These are phyloP conservation scores for Tinea trinotella DNA, from an alignment of 2,888 invertebrate genomes.

Conservation along the genomic window DNA sequence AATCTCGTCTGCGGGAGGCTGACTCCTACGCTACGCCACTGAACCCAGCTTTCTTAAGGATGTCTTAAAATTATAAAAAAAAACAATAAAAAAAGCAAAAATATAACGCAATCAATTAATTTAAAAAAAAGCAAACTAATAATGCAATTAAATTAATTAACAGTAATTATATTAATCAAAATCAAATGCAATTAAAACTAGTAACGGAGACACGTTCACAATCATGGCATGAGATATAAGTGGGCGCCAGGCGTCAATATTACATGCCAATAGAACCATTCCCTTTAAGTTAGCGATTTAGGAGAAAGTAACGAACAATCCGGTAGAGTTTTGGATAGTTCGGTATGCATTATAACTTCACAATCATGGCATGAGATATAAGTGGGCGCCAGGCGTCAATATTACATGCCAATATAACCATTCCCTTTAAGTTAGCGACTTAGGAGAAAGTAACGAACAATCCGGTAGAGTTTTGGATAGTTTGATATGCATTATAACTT, in stretches of 20 bases:
- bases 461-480: no score
- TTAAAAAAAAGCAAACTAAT: no score
- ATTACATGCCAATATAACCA: not conserved
- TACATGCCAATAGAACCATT: not conserved
- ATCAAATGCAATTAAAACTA: slow-evolving; percentile 12
- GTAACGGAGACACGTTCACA: slow-evolving; percentile 1
- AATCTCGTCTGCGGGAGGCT: no score
- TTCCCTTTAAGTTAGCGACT: not conserved
- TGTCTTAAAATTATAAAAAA: no score
- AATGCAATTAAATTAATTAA: slow-evolving; percentile 1
- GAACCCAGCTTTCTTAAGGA: no score
- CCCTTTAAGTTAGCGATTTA: not conserved
- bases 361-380: not conserved
- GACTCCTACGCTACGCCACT: no score
- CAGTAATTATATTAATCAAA: not conserved
- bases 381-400: slow-evolving; percentile 13
- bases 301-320: not conserved
- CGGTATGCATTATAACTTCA: no score
- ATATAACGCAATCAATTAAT: no score
- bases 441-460: not conserved
- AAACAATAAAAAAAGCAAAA: no score
- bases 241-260: slow-evolving; percentile 11
- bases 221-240: not conserved
- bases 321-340: no score
- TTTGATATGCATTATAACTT: no score